These are phyloP conservation scores for Hirtodrosophila cameraria DNA, from an alignment of 2,888 invertebrate species.

Conservation along the genomic window DNA sequence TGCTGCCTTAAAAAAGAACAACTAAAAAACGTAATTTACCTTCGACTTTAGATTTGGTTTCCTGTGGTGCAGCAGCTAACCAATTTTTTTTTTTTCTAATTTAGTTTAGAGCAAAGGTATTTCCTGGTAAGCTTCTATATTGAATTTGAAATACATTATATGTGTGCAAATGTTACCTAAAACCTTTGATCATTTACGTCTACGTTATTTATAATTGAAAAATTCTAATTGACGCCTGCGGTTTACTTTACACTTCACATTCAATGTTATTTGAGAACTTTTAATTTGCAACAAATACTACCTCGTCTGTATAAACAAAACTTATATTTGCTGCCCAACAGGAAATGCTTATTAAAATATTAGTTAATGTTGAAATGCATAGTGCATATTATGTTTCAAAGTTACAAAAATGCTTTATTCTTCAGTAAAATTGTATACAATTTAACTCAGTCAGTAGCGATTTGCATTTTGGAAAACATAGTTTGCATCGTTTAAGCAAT, in stretches of 20 bases:
- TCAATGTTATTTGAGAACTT: conserved; percentile 38
- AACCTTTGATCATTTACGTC: background rate
- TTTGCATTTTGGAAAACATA: background rate
- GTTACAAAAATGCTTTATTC: background rate
- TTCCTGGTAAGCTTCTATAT: conserved; percentile 19
- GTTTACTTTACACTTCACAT: conserved; percentile 36
- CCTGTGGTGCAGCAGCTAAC: background rate
- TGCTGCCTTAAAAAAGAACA: background rate
- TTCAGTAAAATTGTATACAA: background rate
- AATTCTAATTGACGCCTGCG: background rate
- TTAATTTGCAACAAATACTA: conserved; percentile 25
- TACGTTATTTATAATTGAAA: conserved; percentile 7
- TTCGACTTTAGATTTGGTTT: conserved; percentile 7
- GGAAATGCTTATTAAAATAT: conserved; percentile 36
- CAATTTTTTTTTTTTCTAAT: background rate
- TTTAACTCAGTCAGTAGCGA: background rate
- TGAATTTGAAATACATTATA: too few relatives aligned
- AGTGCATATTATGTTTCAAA: conserved; percentile 22
- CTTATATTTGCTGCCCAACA: conserved; percentile 17
- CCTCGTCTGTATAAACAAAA: background rate
- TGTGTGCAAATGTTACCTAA: too few relatives aligned
- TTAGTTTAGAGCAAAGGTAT: background rate
- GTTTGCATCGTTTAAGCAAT: background rate
- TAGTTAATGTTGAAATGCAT: too few relatives aligned
- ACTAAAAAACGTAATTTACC: conserved; percentile 41